phyloP scores from a whole-genome alignment of 2,113 vertebrate genomes.

The Gobius niger region DNA sequence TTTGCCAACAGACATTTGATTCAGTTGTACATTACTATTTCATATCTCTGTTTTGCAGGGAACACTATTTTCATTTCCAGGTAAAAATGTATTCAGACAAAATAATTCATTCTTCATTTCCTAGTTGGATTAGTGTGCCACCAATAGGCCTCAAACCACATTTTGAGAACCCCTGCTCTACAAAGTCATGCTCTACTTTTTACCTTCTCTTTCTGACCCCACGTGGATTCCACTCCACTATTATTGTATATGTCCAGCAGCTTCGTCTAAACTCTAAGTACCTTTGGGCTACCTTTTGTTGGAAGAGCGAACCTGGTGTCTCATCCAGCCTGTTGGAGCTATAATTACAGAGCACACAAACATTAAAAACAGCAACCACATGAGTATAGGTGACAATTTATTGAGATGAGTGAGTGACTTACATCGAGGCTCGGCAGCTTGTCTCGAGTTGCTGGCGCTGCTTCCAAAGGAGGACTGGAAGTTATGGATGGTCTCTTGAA shows the following conservation, averaged over 20 bases:
- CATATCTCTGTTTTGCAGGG: too few species aligned
- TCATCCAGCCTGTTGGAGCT: slow-evolving; percentile 75
- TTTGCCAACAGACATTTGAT: too few species aligned
- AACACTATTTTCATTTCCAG: too few species aligned
- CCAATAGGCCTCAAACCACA: too few species aligned
- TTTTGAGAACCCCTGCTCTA: not conserved
- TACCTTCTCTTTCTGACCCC: slow-evolving; percentile 26
- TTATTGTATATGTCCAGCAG: slow-evolving; percentile 7
- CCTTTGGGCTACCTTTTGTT: slow-evolving; percentile 71
- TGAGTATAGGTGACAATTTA: not conserved
- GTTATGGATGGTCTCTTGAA: slow-evolving; percentile 98
- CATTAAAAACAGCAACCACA: not conserved
- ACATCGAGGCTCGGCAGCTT: slow-evolving; percentile 83
- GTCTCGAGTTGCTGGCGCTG: slow-evolving; percentile 92
- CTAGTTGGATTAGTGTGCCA: too few species aligned
- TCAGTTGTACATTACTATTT: too few species aligned
- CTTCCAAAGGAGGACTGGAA: slow-evolving; percentile 98
- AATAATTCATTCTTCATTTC: too few species aligned
- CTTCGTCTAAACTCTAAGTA: slow-evolving; percentile 23
- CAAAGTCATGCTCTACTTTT: not conserved
- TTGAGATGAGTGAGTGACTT: slow-evolving; percentile 52
- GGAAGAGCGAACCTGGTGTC: slow-evolving; percentile 71
- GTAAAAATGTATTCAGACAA: too few species aligned
- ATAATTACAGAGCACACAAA: slow-evolving; percentile 1
- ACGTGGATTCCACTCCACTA: slow-evolving; percentile 15